Conservation (phyloP, 2,797 vertebrate species). For the Lepus oiostolus region DNA sequence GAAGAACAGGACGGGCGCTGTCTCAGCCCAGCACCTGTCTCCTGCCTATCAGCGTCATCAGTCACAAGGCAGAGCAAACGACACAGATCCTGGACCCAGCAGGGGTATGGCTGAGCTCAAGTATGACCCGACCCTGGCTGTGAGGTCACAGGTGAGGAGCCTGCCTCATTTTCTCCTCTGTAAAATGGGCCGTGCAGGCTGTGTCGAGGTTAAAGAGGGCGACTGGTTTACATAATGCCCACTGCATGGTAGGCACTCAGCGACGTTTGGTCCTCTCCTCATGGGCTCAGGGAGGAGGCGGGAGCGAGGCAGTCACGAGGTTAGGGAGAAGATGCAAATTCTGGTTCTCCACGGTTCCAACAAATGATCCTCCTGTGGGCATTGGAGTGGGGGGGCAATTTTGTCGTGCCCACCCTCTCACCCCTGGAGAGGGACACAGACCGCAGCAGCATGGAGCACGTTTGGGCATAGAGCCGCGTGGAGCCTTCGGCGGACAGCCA, state of each 20-base stretch:
- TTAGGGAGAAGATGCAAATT: not conserved
- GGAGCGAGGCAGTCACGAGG: no score
- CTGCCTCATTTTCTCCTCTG: not conserved
- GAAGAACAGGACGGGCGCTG: accelerated
- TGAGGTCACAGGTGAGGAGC: not conserved
- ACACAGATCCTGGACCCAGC: not conserved
- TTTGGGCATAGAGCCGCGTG: accelerated
- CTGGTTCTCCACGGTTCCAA: not conserved
- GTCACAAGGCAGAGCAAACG: not conserved
- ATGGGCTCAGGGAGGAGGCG: not conserved
- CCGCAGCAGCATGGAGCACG: not conserved
- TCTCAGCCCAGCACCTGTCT: not conserved
- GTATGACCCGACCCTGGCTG: no score
- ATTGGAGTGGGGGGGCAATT: no score
- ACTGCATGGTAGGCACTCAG: no score
- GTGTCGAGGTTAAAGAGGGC: not conserved
- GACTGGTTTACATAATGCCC: not conserved
- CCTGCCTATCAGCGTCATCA: not conserved
- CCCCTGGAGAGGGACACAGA: not conserved
- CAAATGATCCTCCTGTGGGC: not conserved
- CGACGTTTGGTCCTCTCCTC: not conserved
- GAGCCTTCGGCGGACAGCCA: not conserved
- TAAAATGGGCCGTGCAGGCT: no score
- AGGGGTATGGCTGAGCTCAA: not conserved
- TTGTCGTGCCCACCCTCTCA: not conserved